Base-by-base conservation (phyloP, 2,797 vertebrate genomes). In the Acropternis orthonyx region DNA sequence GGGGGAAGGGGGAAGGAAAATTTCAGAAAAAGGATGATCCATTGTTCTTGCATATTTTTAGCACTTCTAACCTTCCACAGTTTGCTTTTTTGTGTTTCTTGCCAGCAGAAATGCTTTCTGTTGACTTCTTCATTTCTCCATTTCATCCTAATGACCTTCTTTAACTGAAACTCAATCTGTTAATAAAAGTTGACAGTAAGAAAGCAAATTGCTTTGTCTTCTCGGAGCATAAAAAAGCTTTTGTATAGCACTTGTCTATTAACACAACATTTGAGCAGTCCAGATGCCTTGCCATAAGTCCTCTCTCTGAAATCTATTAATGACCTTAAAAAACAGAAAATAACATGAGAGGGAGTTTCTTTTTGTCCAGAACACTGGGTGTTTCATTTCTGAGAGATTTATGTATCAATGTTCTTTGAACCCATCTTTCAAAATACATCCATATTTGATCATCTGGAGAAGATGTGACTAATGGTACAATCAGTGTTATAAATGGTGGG, bases 391-490 rank as follows among this genome's bases (percentile, higher is more conserved):
- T 0, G 0, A 92, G 85, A 96, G 93, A 97, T 96, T 97, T 97
- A 96, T 96, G 93, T 88, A 74, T 58, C 55, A 24, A 52, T 95
- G 87, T 95, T 97, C 95, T 92, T 74, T 83, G 83, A 96, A 96
- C 63, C 63, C 58, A 83, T 95, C 92, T 95, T 97, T 97, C 97
- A 97, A 92, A 97, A 95, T 59, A 56, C 68, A 52, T 96, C 65
- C 36, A 39, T 97, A 95, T 96, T 97, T 96, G 88, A 96, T 96
- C 89, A 95, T 74, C 75, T 0, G 4, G 89, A 81, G 74, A 97
- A 52, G 59, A 89, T 82, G 46, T 98, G 97, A 98, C 88, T 97
- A 96, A 98, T 97, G 94, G 56, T 66, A 89, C 91, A 85, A 97
- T 95, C 97, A 96, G 76, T 51, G 36, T 97, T 96, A 96, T 75